Conservation (phyloP, 2,797 vertebrate species). For the Benthosema pterotum region DNA sequence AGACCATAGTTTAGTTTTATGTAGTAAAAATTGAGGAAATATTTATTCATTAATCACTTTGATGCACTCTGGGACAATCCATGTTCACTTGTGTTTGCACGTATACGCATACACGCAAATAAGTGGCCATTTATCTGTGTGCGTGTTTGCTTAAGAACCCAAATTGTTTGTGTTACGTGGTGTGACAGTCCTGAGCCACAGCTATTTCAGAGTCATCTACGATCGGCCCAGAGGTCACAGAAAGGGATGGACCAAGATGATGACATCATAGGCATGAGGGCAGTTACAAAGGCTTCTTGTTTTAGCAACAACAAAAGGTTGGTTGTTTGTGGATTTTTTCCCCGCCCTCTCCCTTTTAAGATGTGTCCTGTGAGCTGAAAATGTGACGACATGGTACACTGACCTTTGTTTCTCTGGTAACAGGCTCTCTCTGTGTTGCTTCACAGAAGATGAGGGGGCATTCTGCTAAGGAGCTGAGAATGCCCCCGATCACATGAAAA, state of each 20-base stretch:
- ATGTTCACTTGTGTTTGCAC: conserved; percentile 36
- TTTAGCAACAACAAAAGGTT: conserved; percentile 65
- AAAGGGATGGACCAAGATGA: conserved; percentile 60
- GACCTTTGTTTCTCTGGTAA: conserved; percentile 74
- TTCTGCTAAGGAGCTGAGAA: conserved; percentile 24
- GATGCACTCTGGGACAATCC: conserved; percentile 31
- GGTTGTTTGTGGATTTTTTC: conserved; percentile 60
- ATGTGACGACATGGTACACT: conserved; percentile 71
- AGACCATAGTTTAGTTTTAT: conserved; percentile 28
- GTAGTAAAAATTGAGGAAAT: conserved; percentile 35
- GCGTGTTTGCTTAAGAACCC: neutral
- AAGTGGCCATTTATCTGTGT: conserved; percentile 5
- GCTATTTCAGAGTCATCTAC: conserved; percentile 31
- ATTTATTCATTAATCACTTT: conserved; percentile 52
- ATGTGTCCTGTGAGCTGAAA: conserved; percentile 67
- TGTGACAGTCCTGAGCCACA: conserved; percentile 36
- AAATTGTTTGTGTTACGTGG: conserved; percentile 24
- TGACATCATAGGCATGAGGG: conserved; percentile 66
- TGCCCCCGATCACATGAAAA: conserved; percentile 68
- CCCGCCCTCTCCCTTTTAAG: conserved; percentile 39
- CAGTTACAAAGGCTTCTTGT: conserved; percentile 70
- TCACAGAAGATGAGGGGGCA: conserved; percentile 18
- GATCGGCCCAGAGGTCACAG: conserved; percentile 42
- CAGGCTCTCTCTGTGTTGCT: conserved; percentile 70
- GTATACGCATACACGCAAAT: neutral